phyloP scores from a whole-genome alignment of 1,140 invertebrate genomes.

The Berghia stephanieae region DNA sequence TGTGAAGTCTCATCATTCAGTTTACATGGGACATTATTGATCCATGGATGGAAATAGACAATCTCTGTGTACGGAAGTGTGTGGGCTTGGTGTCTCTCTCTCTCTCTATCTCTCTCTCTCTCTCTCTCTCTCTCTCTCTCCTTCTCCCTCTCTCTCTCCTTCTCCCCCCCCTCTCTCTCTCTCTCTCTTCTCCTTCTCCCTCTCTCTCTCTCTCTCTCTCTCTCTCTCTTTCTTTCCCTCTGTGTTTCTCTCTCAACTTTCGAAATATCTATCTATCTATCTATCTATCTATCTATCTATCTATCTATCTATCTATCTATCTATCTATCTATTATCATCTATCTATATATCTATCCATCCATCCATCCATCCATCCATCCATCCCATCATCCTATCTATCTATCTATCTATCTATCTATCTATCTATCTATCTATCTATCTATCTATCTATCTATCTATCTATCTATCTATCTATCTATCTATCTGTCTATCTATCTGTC shows the following conservation, averaged over 20 bases:
- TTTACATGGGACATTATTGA: no score
- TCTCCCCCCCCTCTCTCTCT: neutral
- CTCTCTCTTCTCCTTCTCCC: neutral
- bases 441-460: neutral
- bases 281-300: neutral
- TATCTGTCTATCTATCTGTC: no score
- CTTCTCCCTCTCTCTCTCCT: neutral
- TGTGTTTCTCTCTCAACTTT: conserved; percentile 3
- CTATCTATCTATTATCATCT: no score
- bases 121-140: neutral
- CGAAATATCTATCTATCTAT: neutral
- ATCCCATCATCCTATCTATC: no score
- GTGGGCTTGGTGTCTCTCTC: neutral
- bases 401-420: no score
- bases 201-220: conserved; percentile 19
- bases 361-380: no score
- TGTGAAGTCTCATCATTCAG: no score
- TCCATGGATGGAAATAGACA: neutral
- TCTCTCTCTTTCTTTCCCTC: conserved; percentile 13
- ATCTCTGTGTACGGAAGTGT: neutral
- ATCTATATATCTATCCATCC: no score
- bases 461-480: no score
- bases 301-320: neutral
- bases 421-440: neutral
- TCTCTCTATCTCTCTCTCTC: neutral